A percentile compares a stretch with the other conserved stretches of the same genome.
Conservation (phyloP, 2,888 invertebrate genomes). For the Eupithecia dodoneata region DNA sequence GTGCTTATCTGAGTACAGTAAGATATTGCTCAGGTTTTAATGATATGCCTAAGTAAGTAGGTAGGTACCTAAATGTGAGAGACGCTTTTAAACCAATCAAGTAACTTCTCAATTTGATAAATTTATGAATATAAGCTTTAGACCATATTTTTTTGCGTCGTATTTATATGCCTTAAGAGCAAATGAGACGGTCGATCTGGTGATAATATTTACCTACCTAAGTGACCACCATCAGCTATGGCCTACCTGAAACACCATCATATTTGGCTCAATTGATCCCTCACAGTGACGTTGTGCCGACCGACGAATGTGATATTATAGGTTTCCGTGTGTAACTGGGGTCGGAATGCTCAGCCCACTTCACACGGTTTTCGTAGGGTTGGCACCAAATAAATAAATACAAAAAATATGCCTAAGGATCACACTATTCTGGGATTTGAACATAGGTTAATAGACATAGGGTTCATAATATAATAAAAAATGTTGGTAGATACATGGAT, state of each 20-base stretch:
- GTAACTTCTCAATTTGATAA: background rate
- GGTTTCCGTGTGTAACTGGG: constrained; percentile 32
- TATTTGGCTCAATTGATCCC: constrained; percentile 20
- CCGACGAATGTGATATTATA: constrained; percentile 30
- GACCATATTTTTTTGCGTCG: background rate
- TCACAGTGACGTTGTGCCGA: constrained; percentile 13
- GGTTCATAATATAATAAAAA: background rate
- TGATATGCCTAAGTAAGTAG: too few species aligned
- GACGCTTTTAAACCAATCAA: background rate
- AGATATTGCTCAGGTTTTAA: too few species aligned
- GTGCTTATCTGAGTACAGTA: too few species aligned
- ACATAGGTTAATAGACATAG: background rate
- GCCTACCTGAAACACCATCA: background rate
- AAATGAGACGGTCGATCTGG: background rate
- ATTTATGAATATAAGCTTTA: background rate
- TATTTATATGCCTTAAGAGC: background rate
- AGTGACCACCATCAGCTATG: background rate
- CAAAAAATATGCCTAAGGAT: background rate
- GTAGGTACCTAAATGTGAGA: background rate
- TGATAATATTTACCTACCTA: background rate
- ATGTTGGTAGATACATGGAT: background rate
- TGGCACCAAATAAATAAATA: background rate
- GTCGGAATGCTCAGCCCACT: constrained; percentile 35
- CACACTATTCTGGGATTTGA: background rate
- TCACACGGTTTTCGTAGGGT: constrained; percentile 26